A percentile compares a stretch with the other conserved stretches of the same genome.
These are phyloP conservation scores for Psettodes erumei DNA, from an alignment of 2,113 vertebrate species.

Conservation along the genomic window DNA sequence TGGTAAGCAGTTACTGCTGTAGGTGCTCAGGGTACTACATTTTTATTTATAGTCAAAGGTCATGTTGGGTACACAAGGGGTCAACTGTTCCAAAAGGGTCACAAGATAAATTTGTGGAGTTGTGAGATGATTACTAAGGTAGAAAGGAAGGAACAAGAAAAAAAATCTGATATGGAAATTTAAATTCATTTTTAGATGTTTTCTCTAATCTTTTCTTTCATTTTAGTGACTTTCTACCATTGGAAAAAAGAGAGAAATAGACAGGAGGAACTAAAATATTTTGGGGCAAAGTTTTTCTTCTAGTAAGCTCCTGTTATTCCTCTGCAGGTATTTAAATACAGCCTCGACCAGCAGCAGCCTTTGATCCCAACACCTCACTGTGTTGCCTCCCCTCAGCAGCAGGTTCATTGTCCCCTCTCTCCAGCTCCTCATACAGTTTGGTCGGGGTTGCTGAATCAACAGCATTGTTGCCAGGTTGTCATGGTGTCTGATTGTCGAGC, in stretches of 20 bases:
- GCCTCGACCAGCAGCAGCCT: neutral
- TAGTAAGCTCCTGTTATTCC: neutral
- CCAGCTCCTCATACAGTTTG: conserved; percentile 48
- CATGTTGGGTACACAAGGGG: no score
- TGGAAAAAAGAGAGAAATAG: neutral
- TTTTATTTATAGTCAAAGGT: no score
- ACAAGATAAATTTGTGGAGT: no score
- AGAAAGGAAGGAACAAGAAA: no score
- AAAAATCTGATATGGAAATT: no score
- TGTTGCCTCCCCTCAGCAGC: conserved; percentile 25
- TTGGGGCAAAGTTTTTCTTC: neutral
- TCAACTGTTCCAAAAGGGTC: no score
- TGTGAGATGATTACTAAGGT: no score
- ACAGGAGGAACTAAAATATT: neutral
- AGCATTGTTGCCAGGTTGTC: conserved; percentile 71
- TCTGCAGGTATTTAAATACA: conserved; percentile 10
- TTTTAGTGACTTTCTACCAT: no score
- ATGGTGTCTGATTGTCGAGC: conserved; percentile 68
- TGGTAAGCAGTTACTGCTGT: no score
- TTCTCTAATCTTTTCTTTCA: no score
- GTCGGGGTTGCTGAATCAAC: conserved; percentile 59
- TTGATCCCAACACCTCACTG: conserved; percentile 26
- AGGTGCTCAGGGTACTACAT: no score
- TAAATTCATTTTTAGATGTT: no score
- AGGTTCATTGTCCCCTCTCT: conserved; percentile 26